phyloP scores from a whole-genome alignment of 2,113 vertebrate species.

The Indicator indicator region DNA sequence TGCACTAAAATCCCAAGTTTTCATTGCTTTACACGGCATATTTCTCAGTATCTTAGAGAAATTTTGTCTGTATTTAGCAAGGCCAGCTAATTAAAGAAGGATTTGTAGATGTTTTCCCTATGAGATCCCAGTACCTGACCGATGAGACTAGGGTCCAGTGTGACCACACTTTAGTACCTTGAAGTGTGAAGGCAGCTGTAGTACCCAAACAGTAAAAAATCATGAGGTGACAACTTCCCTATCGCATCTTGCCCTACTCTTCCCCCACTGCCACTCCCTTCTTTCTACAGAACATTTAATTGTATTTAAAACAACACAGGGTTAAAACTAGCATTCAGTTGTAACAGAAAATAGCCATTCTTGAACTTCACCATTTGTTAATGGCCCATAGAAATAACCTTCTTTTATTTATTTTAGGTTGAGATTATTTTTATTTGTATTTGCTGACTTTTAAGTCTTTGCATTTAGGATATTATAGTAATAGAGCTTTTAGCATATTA shows the following conservation, averaged over 20 bases:
- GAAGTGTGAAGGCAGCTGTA: background rate
- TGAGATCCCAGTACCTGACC: background rate
- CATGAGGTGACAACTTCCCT: background rate
- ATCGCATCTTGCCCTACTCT: background rate
- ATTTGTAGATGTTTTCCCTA: background rate
- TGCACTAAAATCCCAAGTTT: background rate
- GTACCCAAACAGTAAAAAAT: background rate
- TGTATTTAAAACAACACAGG: background rate
- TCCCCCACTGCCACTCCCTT: accelerated
- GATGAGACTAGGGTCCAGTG: background rate
- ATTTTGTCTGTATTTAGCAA: background rate
- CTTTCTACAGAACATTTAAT: background rate
- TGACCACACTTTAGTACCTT: no score
- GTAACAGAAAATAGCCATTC: background rate
- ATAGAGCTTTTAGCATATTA: background rate
- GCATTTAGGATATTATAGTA: background rate
- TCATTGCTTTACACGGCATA: background rate
- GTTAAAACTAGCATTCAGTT: background rate
- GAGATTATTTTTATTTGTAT: background rate
- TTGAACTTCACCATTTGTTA: background rate
- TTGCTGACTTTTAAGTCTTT: background rate
- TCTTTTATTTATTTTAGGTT: background rate
- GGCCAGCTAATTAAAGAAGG: background rate
- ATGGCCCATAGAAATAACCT: background rate
- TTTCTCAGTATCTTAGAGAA: background rate